Percentiles rank a stretch among this genome's conserved stretches.
Conservation (phyloP, 37 sponge, comb jelly and placozoan species). For the Hexactinellida sp. region DNA sequence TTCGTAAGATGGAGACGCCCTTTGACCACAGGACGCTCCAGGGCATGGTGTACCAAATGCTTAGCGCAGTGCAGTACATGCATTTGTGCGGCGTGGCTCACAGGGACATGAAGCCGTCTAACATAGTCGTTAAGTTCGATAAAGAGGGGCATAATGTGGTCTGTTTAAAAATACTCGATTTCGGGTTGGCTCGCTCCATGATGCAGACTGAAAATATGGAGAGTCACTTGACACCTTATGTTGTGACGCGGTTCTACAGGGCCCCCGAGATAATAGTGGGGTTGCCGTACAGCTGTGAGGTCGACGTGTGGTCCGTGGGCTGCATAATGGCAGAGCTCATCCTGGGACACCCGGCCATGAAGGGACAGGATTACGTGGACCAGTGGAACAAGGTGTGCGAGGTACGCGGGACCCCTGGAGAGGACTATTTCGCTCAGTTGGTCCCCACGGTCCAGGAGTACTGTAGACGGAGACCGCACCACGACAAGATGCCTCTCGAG, state of each 20-base stretch:
- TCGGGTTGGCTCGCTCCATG: background rate
- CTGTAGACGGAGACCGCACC: background rate
- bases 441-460: background rate
- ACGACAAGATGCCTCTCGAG: background rate
- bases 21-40: conserved; percentile 12
- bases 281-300: background rate
- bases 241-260: background rate
- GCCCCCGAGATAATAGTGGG: background rate
- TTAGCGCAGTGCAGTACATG: background rate
- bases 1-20: background rate
- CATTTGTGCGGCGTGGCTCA: background rate
- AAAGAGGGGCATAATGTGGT: background rate
- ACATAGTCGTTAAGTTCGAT: background rate
- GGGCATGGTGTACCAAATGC: conserved; percentile 1
- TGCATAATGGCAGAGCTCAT: conserved; percentile 7
- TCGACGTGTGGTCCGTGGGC: conserved; percentile 12
- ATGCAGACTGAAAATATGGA: background rate
- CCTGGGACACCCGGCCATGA: background rate
- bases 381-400: conserved; percentile 12
- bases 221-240: background rate
- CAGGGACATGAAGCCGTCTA: background rate
- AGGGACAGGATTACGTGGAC: background rate
- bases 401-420: background rate
- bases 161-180: background rate
- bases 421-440: background rate